A percentile compares a stretch with the other conserved stretches of the same genome.
Conservation (phyloP, 1,140 invertebrate species). For the Thalassaphorura encarpata region DNA sequence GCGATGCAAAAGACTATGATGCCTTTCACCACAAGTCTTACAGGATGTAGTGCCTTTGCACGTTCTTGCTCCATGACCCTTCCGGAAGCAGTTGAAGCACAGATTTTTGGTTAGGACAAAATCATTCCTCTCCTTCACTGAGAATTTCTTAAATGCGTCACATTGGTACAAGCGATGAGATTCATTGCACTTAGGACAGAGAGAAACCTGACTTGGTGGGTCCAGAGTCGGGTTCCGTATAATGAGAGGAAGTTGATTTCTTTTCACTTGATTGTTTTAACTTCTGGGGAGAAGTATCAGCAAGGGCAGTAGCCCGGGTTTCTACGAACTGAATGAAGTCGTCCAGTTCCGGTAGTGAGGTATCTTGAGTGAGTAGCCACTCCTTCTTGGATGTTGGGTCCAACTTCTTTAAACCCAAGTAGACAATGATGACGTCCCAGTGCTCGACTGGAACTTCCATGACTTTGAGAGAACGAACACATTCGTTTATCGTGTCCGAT, state of each 20-base stretch:
- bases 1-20: background rate
- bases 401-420: slow-evolving; percentile 13
- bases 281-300: background rate
- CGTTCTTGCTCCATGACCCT: background rate
- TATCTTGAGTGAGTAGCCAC: background rate
- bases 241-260: too few relatives aligned
- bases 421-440: slow-evolving; percentile 14
- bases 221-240: background rate
- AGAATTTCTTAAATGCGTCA: background rate
- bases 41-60: background rate
- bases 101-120: background rate
- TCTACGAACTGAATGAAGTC: slow-evolving; percentile 7
- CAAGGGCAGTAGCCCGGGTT: background rate
- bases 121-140: background rate
- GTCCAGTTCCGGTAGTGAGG: background rate
- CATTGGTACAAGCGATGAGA: background rate
- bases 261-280: too few relatives aligned
- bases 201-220: background rate
- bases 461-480: background rate
- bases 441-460: background rate
- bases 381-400: slow-evolving; percentile 10
- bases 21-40: background rate
- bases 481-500: background rate
- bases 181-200: background rate
- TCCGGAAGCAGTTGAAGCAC: background rate